Percentiles rank a stretch among this genome's conserved stretches.
These are phyloP conservation scores for Plecturocebus donacophilus DNA, from an alignment of 2,113 vertebrate species.

Conservation along the genomic window DNA sequence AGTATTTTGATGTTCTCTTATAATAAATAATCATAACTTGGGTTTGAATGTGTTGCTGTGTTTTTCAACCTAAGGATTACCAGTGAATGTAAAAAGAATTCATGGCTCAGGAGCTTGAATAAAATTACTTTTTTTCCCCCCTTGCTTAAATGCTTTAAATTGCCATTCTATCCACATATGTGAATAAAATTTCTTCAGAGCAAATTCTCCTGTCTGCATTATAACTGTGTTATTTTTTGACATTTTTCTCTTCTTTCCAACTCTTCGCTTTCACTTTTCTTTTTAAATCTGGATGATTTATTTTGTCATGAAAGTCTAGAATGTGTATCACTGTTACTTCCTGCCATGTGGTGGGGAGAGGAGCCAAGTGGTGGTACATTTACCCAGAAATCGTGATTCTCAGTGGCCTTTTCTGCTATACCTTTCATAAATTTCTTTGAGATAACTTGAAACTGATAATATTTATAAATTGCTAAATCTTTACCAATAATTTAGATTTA, in stretches of 20 bases:
- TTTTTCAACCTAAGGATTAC: not conserved
- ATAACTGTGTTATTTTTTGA: slow-evolving; percentile 1
- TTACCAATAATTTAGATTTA: not conserved
- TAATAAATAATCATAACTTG: slow-evolving; percentile 7
- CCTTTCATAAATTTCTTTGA: not conserved
- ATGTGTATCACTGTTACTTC: not conserved
- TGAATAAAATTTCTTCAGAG: slow-evolving; percentile 43
- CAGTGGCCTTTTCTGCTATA: not conserved
- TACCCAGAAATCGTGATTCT: slow-evolving; percentile 10
- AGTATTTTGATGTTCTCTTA: not conserved
- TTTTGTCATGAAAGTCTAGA: slow-evolving; percentile 21
- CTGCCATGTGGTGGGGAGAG: not conserved
- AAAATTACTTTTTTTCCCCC: not conserved
- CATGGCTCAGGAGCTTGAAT: slow-evolving; percentile 3
- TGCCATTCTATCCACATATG: not conserved
- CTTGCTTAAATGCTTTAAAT: slow-evolving; percentile 15
- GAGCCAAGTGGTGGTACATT: not conserved
- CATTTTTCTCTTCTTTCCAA: not conserved
- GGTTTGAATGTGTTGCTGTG: not conserved
- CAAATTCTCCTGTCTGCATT: slow-evolving; percentile 16
- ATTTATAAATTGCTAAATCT: slow-evolving; percentile 37
- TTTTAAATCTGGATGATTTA: not conserved
- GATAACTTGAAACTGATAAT: slow-evolving; percentile 20
- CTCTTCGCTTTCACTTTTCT: slow-evolving; percentile 24
- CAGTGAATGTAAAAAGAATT: slow-evolving; percentile 42